phyloP scores from a whole-genome alignment of 2,113 vertebrate species.

The Pedetes capensis region DNA sequence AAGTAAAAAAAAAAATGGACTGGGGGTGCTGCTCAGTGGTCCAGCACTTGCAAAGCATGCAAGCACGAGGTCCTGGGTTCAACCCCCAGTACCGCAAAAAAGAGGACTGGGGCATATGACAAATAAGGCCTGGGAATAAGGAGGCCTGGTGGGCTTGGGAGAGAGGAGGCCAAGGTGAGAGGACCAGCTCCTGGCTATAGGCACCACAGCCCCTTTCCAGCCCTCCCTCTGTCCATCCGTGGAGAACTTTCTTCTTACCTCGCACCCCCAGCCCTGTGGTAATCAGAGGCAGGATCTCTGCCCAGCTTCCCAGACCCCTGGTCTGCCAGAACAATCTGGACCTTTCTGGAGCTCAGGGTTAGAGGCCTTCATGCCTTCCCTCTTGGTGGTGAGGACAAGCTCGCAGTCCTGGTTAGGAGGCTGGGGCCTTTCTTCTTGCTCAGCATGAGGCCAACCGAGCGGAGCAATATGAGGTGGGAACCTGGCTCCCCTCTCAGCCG shows the following conservation, averaged over 20 bases:
- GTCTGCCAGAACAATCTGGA: slow-evolving; percentile 38
- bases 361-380: slow-evolving; percentile 63
- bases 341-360: slow-evolving; percentile 67
- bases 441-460: slow-evolving; percentile 1
- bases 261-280: neutral
- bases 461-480: neutral
- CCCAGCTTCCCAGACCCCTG: neutral
- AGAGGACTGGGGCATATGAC: neutral
- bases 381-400: slow-evolving; percentile 70
- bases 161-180: neutral
- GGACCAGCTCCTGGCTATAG: fast-evolving
- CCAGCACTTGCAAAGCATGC: too few relatives aligned
- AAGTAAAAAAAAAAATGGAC: too few relatives aligned
- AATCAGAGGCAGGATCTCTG: slow-evolving; percentile 49
- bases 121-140: neutral
- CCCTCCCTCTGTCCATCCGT: neutral
- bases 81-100: too few relatives aligned
- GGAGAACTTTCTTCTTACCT: neutral
- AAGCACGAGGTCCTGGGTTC: too few relatives aligned
- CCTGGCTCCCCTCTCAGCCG: neutral
- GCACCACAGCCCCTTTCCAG: neutral
- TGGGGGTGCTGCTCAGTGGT: too few relatives aligned
- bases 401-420: slow-evolving; percentile 78
- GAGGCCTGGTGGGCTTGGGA: too few relatives aligned
- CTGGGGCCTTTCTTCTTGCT: slow-evolving; percentile 53